These are phyloP conservation scores for Drosophila melanosoma DNA, from an alignment of 2,888 invertebrate genomes.

Conservation along the genomic window DNA sequence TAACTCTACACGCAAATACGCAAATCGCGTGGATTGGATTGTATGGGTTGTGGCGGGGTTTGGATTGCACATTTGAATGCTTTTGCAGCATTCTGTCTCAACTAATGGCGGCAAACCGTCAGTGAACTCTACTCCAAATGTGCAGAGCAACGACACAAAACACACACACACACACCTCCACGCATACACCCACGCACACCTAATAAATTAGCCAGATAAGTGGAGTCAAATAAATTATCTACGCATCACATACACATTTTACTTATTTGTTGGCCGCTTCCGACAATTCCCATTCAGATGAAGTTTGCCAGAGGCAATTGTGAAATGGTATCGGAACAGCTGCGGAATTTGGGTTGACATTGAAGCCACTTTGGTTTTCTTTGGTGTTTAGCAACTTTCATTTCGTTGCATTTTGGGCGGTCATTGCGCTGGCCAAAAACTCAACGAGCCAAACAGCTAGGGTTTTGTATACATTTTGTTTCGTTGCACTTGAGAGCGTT, in stretches of 20 bases:
- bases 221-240: constrained; percentile 46
- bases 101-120: neutral
- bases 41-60: constrained; percentile 10
- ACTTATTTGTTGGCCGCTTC: constrained; percentile 41
- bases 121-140: constrained; percentile 2
- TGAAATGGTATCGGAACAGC: constrained; percentile 15
- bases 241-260: constrained; percentile 28
- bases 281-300: constrained; percentile 44
- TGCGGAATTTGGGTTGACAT: constrained; percentile 46
- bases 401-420: constrained; percentile 62
- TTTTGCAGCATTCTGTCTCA: neutral
- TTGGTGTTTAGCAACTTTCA: constrained; percentile 59
- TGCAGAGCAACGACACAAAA: constrained; percentile 7
- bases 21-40: neutral
- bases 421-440: constrained; percentile 62
- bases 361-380: constrained; percentile 23
- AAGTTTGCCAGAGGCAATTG: neutral
- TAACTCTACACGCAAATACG: constrained; percentile 39
- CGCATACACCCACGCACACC: neutral
- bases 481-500: constrained; percentile 76
- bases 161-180: constrained; percentile 2
- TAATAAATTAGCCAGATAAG: constrained; percentile 10
- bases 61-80: neutral
- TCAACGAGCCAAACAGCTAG: constrained; percentile 25
- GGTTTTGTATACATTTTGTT: constrained; percentile 68